These are phyloP conservation scores for Psittacula cyanocephala DNA, from an alignment of 2,113 vertebrate species.

Conservation along the genomic window DNA sequence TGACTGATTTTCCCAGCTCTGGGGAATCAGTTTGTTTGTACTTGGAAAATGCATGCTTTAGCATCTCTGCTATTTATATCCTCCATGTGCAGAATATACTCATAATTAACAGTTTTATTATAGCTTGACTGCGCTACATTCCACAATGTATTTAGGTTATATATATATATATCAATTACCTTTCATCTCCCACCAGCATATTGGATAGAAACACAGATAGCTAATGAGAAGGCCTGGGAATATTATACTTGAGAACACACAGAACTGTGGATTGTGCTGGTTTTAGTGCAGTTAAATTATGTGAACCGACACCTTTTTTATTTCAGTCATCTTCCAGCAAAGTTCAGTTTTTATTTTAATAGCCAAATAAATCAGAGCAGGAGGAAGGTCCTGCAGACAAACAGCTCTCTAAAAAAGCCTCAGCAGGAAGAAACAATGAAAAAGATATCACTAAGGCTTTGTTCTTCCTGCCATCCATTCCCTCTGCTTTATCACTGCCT, in stretches of 20 bases:
- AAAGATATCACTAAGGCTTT: slow-evolving; percentile 1
- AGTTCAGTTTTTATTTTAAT: slow-evolving; percentile 31
- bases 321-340: background rate
- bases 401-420: background rate
- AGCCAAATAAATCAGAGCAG: background rate
- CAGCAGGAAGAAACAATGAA: background rate
- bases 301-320: background rate
- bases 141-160: background rate
- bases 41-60: background rate
- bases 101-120: background rate
- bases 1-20: background rate
- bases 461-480: background rate
- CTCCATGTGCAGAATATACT: background rate
- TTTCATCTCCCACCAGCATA: slow-evolving; percentile 15
- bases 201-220: background rate
- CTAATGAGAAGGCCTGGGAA: slow-evolving; percentile 45
- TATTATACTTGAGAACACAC: background rate
- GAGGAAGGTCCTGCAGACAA: slow-evolving; percentile 32
- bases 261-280: background rate
- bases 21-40: background rate
- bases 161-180: background rate
- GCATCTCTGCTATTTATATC: slow-evolving; percentile 24
- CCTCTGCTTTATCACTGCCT: background rate
- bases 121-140: background rate
- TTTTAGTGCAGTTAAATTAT: slow-evolving; percentile 1